These are phyloP conservation scores for Eristalinus sepulchralis DNA, from an alignment of 2,888 invertebrate species.

Conservation along the genomic window DNA sequence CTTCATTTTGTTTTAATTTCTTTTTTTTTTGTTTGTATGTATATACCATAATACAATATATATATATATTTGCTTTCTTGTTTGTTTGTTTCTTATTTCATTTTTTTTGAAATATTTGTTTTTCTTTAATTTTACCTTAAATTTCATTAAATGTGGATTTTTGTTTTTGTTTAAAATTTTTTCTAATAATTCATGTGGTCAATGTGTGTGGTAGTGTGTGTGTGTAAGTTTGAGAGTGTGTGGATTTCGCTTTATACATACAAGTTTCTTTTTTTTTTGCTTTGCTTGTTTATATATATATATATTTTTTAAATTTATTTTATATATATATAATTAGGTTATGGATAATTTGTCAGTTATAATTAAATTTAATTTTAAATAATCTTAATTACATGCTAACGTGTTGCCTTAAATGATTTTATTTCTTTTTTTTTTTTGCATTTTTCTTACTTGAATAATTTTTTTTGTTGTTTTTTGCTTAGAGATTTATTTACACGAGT, in stretches of 20 bases:
- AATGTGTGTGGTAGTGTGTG: neutral
- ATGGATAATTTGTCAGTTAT: constrained; percentile 21
- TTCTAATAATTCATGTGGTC: constrained; percentile 55
- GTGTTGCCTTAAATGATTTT: neutral
- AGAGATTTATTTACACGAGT: constrained; percentile 56
- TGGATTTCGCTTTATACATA: constrained; percentile 39
- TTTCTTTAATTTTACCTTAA: neutral
- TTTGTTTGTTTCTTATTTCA: constrained; percentile 51
- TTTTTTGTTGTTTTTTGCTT: constrained; percentile 31
- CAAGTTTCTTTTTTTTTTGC: constrained; percentile 27
- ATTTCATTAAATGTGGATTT: constrained; percentile 48
- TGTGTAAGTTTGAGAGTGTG: neutral
- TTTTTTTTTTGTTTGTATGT: constrained; percentile 42
- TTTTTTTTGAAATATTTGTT: constrained; percentile 20
- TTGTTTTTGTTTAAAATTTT: constrained; percentile 48
- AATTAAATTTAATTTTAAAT: constrained; percentile 62
- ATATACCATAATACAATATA: constrained; percentile 67
- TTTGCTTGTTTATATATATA: constrained; percentile 15
- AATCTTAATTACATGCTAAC: constrained; percentile 62
- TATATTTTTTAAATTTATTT: neutral
- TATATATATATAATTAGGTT: constrained; percentile 32
- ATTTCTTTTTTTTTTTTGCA: neutral
- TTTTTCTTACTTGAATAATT: neutral
- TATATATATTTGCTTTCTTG: constrained; percentile 59
- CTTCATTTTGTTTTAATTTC: constrained; percentile 42